phyloP scores from a whole-genome alignment of 2,113 vertebrate species.

The Nicator chloris region DNA sequence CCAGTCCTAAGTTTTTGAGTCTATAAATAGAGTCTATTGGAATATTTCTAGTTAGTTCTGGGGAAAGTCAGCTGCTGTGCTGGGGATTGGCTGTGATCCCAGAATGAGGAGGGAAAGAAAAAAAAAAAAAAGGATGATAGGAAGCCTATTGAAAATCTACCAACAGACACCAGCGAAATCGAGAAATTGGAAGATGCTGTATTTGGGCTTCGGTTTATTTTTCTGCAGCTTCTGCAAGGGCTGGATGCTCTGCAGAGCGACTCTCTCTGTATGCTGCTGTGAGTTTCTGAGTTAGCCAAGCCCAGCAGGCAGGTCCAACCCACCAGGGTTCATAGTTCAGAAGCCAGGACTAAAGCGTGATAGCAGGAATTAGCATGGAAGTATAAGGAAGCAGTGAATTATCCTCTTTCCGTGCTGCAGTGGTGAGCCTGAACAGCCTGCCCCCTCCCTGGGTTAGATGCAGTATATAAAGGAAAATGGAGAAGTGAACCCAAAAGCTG shows the following conservation, averaged over 20 bases:
- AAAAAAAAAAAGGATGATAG: conserved; percentile 28
- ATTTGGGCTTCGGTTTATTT: conserved; percentile 2
- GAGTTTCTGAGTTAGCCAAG: background rate
- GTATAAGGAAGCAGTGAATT: background rate
- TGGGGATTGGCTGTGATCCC: conserved; percentile 63
- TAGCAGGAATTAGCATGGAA: background rate
- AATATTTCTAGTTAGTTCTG: conserved; percentile 70
- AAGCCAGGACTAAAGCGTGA: background rate
- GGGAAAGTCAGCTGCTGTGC: conserved; percentile 62
- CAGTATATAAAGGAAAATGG: background rate
- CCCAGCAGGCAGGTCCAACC: background rate
- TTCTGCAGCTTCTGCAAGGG: background rate
- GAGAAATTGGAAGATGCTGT: conserved; percentile 2
- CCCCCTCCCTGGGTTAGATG: background rate
- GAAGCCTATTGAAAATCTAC: conserved; percentile 62
- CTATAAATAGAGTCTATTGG: conserved; percentile 64
- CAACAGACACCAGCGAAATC: conserved; percentile 25
- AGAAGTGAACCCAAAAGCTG: background rate
- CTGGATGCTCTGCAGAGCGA: background rate
- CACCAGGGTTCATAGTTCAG: background rate
- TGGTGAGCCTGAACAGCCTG: background rate
- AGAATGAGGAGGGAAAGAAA: conserved; percentile 44
- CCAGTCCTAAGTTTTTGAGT: conserved; percentile 57
- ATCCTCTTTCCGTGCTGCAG: background rate
- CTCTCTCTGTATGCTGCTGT: background rate